Evolutionary conservation across 2,113 vertebrate genomes (phyloP), one percentile per base, ranked within the genome.

Genomic region (Brienomyrus brachyistius): DNA sequence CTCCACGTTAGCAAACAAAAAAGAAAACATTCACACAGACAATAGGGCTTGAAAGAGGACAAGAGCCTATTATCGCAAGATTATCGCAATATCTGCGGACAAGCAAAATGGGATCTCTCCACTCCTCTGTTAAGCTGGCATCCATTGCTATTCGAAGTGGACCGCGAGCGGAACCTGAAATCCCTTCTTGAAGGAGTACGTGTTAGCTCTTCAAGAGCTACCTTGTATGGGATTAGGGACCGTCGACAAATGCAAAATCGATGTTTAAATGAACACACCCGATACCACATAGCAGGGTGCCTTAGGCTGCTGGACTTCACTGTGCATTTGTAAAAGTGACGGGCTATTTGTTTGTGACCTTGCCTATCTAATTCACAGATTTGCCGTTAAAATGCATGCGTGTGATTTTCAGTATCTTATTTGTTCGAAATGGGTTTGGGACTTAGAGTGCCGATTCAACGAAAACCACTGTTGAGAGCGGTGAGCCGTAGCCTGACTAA

Each of bases 1-100:
- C 90, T 92, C 92, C 91, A 93, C 90, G 92, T 94, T 93, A 92
- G 87, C 80, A 90, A 40, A 31, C 13, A 74, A 74, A 40, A 74
- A 74, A 66, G 66, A 56, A 92, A 91, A 92, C 92, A 93, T 92
- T 88, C 87, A 48, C 43, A 11, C 85, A 92, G 87, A 90, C 87
- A 90, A 89, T 86, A 88, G 90, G 87, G 74, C 66, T 45, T 86
- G 86, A 45, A 88, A 35, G 59, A 10, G 15, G 21, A 89, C 89
- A 88, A 13, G 84, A 83, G 40, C 31, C 31, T 31, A 31, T 31
- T 31, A 31, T 31, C 31, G 31, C 31, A 31, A 31, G 0, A 31
- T 31, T 31, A 19, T 88, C 27, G 40, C 43, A 56, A 40, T 54
- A 31, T n/a, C n/a, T 48, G 47, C 19, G 11, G 43, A 87, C 15